Evolutionary conservation across 2,113 vertebrate species (phyloP), one percentile per base, ranked within the genome.

Genomic region (Illadopsis cleaveri): DNA sequence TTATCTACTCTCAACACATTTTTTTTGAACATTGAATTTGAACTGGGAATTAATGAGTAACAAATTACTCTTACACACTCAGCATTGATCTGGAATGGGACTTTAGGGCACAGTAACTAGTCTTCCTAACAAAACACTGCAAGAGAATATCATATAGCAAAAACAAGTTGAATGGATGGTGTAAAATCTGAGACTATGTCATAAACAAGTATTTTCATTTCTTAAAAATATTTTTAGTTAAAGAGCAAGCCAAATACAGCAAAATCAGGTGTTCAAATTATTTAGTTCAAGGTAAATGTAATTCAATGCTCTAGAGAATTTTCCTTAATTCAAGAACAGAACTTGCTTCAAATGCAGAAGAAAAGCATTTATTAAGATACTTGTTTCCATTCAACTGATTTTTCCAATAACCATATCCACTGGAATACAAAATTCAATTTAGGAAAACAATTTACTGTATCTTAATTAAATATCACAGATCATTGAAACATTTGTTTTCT

Each of bases 381-480:
- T 72, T 71, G 11, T 84, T 94, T 89, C 42, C 35, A 57, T 91
- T 79, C 31, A 87, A 82, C 6, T 82, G 56, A 72, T 76, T 95
- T 96, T 91, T 96, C 68, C n/a, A 87, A 76, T 82, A 95, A 76
- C 12, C 40, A 42, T 42, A 76, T 72, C 73, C 28, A 78, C 10
- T 72, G 45, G 57, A 83, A 91, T 48, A 53, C 6, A 71, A 92
- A 91, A 85, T 79, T 89, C 21, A 91, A 76, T 94, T 86, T 93
- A 72, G 37, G 37, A 87, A 95, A 84, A 40, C 37, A 17, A 60
- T 93, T 89, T 89, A 68, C 44, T 91, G 8, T 56, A 61, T 56
- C 48, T 94, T 95, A 94, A 94, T 94, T 86, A 91, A 95, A 89
- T 91, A 89, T 7, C 8, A 56, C 69, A 90, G 72, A 47, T 31